A percentile compares a stretch with the other conserved stretches of the same genome.
Evolutionary conservation across 35 echinoderm and acorn worm genomes (phyloP).

Genomic region (Stichopus chloronotus): DNA sequence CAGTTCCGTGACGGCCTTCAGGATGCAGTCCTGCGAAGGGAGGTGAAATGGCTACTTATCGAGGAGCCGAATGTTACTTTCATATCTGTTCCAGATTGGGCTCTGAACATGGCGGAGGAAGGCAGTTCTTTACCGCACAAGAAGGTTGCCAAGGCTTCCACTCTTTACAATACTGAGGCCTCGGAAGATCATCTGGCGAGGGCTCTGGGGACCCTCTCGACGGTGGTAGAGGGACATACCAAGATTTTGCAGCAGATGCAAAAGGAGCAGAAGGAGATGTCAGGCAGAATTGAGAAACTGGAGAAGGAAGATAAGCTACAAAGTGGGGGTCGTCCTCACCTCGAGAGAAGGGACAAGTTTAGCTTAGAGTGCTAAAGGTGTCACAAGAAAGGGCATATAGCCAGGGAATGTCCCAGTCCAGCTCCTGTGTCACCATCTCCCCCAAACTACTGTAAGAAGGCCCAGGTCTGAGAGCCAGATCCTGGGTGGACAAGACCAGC

Average conservation of each 20-base stretch:
- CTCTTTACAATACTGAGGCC: not conserved
- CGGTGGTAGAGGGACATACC: not conserved
- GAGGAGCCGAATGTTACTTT: not conserved
- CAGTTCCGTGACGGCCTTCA: not conserved
- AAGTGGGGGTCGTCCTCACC: not conserved
- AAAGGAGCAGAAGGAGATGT: not conserved
- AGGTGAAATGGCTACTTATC: not conserved
- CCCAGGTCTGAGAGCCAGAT: conserved; percentile 20
- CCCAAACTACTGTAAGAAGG: not conserved
- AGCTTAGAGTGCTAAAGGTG: not conserved
- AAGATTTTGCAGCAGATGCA: not conserved
- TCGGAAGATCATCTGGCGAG: not conserved
- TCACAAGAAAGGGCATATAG: not conserved
- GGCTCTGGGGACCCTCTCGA: not conserved
- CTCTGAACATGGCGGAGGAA: not conserved
- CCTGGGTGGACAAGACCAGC: not conserved
- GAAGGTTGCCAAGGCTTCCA: not conserved
- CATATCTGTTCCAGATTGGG: not conserved
- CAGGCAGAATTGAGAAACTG: not conserved
- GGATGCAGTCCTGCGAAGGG: not conserved
- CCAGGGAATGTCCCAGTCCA: not conserved
- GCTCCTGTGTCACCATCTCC: not conserved
- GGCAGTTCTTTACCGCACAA: not conserved
- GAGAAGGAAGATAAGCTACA: not conserved
- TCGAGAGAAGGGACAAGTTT: not conserved